phyloP scores from a whole-genome alignment of 92 coral and sea anemone species.

The Palythoa heliodiscus region DNA sequence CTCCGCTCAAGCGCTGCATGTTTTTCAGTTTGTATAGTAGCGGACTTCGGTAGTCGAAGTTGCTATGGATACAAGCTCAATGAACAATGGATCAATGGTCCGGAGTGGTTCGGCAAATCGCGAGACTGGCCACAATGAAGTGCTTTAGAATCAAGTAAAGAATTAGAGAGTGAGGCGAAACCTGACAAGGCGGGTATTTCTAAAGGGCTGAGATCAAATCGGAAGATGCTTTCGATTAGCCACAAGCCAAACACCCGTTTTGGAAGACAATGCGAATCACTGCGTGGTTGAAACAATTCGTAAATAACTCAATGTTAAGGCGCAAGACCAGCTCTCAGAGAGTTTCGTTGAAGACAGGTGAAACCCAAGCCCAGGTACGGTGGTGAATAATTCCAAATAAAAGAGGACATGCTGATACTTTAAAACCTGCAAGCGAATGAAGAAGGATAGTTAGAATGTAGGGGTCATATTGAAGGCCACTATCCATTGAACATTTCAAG shows the following conservation, averaged over 20 bases:
- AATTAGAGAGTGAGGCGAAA: not conserved
- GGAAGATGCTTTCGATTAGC: not conserved
- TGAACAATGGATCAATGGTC: slow-evolving; percentile 2
- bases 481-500: too few relatives aligned
- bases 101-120: not conserved
- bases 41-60: slow-evolving; percentile 25
- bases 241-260: not conserved
- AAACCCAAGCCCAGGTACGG: too few relatives aligned
- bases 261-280: not conserved
- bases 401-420: too few relatives aligned
- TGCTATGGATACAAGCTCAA: slow-evolving; percentile 15
- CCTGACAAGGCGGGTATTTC: not conserved
- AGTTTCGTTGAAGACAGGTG: not conserved
- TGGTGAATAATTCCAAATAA: too few relatives aligned
- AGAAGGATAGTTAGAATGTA: too few relatives aligned
- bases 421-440: too few relatives aligned
- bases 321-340: not conserved
- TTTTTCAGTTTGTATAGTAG: not conserved
- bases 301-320: not conserved
- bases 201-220: not conserved
- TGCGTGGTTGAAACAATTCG: not conserved
- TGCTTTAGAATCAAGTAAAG: not conserved
- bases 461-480: too few relatives aligned
- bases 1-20: too few relatives aligned
- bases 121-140: not conserved